Evolutionary conservation across 1,140 invertebrate species (phyloP).

Genomic region (Harlomillsia oculata): DNA sequence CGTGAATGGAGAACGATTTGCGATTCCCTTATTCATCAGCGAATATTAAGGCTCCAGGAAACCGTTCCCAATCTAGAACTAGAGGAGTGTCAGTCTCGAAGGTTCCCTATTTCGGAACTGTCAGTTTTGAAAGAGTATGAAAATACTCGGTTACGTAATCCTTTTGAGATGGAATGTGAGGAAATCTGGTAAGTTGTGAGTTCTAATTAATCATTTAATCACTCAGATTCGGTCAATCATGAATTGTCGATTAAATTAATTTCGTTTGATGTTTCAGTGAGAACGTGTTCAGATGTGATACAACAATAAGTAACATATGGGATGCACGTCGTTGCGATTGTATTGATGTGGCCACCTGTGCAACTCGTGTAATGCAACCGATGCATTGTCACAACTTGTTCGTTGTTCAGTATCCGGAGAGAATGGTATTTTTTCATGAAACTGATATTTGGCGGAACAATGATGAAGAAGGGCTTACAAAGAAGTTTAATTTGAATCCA

Average conservation of each 20-base stretch:
- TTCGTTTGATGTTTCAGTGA: background rate
- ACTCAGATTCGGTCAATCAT: background rate
- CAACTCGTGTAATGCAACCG: constrained; percentile 5
- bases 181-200: background rate
- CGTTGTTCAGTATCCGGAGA: constrained; percentile 15
- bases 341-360: constrained; percentile 4
- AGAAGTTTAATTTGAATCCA: constrained; percentile 2
- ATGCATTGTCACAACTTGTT: constrained; percentile 16
- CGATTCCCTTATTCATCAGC: background rate
- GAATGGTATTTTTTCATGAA: constrained; percentile 17
- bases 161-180: background rate
- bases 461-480: background rate
- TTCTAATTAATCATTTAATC: background rate
- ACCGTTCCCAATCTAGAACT: no score
- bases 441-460: constrained; percentile 5
- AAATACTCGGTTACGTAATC: background rate
- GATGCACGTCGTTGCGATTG: constrained; percentile 15
- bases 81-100: no score
- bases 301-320: constrained; percentile 3
- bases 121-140: constrained; percentile 15
- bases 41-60: no score
- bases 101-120: background rate
- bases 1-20: background rate
- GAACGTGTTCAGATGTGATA: background rate
- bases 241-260: background rate